Percentiles rank a stretch among this genome's conserved stretches.
Evolutionary conservation across 2,888 invertebrate species (phyloP).

Genomic region (Tachystola acroxantha): DNA sequence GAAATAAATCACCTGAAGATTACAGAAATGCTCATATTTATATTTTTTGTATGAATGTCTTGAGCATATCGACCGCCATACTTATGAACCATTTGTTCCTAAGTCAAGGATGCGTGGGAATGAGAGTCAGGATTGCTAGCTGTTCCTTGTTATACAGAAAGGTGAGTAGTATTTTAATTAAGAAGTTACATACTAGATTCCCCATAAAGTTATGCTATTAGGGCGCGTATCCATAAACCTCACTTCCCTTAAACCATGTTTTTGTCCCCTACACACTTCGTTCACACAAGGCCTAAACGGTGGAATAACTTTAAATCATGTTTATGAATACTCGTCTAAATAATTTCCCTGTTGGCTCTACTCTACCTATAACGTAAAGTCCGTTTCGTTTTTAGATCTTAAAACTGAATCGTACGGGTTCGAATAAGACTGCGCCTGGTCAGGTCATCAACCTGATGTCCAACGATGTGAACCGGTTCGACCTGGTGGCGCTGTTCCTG

Average conservation of each 20-base stretch:
- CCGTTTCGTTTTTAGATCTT: constrained; percentile 55
- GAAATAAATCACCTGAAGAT: constrained; percentile 60
- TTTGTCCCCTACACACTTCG: too few relatives aligned
- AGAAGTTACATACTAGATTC: too few relatives aligned
- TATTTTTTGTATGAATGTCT: constrained; percentile 79
- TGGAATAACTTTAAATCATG: too few relatives aligned
- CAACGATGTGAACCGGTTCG: constrained; percentile 91
- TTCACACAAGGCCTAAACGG: too few relatives aligned
- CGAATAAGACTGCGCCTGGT: constrained; percentile 82
- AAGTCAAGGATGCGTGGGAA: constrained; percentile 82
- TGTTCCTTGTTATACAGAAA: constrained; percentile 91
- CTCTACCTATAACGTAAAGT: too few relatives aligned
- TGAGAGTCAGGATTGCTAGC: constrained; percentile 86
- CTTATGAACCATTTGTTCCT: constrained; percentile 81
- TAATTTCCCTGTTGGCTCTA: too few relatives aligned
- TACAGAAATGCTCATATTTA: constrained; percentile 81
- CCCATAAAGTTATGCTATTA: too few relatives aligned
- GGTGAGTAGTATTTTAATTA: constrained; percentile 65
- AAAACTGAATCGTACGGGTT: constrained; percentile 74
- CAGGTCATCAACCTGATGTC: constrained; percentile 91
- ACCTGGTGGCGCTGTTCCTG: constrained; percentile 82
- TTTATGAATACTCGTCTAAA: too few relatives aligned
- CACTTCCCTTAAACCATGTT: too few relatives aligned
- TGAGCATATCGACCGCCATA: constrained; percentile 77
- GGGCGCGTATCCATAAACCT: too few relatives aligned